Percentiles rank a stretch among this genome's conserved stretches.
Evolutionary conservation across 2,113 vertebrate genomes (phyloP).

Genomic region (Henicopernis longicauda): DNA sequence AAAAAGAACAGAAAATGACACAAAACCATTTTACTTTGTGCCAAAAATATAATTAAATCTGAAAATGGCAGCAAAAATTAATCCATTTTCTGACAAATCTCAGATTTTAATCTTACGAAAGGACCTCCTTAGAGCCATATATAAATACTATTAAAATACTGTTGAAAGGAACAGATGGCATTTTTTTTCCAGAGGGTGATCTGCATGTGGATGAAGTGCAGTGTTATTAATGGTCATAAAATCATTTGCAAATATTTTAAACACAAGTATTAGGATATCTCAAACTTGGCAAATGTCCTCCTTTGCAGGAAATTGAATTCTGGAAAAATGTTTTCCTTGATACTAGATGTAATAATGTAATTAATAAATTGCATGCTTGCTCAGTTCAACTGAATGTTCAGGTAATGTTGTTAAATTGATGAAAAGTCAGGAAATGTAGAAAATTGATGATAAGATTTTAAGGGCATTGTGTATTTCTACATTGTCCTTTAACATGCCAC

Average conservation of each 20-base stretch:
- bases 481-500: neutral
- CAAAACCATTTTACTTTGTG: neutral
- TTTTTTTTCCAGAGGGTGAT: neutral
- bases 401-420: neutral
- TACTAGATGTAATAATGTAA: neutral
- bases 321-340: neutral
- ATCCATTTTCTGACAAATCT: conserved; percentile 20
- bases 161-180: conserved; percentile 13
- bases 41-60: conserved; percentile 11
- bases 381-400: neutral
- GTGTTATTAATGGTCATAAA: conserved; percentile 35
- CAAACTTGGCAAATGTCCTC: neutral
- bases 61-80: neutral
- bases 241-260: conserved; percentile 25
- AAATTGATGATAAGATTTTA: neutral
- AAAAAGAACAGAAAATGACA: neutral
- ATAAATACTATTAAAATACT: neutral
- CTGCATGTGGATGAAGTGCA: neutral
- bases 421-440: neutral
- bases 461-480: neutral
- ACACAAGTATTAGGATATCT: neutral
- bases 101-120: neutral
- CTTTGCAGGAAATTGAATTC: neutral
- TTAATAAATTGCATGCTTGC: neutral
- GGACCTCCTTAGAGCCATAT: neutral